A percentile compares a stretch with the other conserved stretches of the same genome.
phyloP scores from a whole-genome alignment of 2,113 vertebrate genomes.

The Micronycteris hirsuta region DNA sequence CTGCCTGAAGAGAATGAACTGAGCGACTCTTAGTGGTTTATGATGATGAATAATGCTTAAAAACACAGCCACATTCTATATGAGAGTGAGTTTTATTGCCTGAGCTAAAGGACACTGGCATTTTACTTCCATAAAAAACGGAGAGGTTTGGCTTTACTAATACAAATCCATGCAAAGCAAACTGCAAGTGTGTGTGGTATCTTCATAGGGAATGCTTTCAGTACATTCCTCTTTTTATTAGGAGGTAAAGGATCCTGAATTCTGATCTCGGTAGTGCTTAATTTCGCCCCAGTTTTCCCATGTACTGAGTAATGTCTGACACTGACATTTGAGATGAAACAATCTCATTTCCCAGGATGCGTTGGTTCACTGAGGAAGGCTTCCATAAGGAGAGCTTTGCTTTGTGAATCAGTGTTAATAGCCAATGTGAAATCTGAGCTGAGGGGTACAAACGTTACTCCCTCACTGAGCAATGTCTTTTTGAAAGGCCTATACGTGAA shows the following conservation, averaged over 20 bases:
- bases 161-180: not conserved
- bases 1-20: constrained; percentile 74
- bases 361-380: not conserved
- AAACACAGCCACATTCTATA: constrained; percentile 72
- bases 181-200: not conserved
- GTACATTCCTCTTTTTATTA: not conserved
- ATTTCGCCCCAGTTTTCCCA: not conserved
- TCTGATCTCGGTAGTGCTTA: constrained; percentile 4
- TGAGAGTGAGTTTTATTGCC: constrained; percentile 77
- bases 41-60: constrained; percentile 76
- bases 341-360: not conserved
- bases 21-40: constrained; percentile 76
- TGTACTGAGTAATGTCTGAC: not conserved
- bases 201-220: not conserved
- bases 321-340: constrained; percentile 16
- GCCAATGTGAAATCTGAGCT: not conserved
- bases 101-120: constrained; percentile 70
- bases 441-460: not conserved
- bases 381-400: not conserved
- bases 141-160: constrained; percentile 52
- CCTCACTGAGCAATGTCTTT: not conserved
- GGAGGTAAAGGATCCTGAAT: constrained; percentile 14
- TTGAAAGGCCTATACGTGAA: not conserved
- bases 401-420: not conserved
- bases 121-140: constrained; percentile 76